phyloP scores from a whole-genome alignment of 53 echinoderm and acorn worm genomes.

The Echinarachnius parma region DNA sequence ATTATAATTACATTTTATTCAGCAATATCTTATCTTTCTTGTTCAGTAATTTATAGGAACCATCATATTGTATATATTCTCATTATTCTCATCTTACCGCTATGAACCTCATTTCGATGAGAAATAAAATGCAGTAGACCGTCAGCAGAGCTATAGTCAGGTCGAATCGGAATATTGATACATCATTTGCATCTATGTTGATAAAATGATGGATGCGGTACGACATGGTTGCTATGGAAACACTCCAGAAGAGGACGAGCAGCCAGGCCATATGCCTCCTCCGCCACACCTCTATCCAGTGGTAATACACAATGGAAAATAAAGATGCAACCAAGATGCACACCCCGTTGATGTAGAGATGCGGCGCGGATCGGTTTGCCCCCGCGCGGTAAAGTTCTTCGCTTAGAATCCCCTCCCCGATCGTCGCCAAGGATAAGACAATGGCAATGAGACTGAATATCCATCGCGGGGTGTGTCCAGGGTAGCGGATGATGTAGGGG shows the following conservation, averaged over 20 bases:
- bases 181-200: not conserved
- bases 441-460: constrained; percentile 10
- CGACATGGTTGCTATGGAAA: constrained; percentile 34
- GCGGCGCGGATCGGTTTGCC: not conserved
- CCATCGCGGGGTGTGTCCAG: constrained; percentile 53
- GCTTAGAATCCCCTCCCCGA: constrained; percentile 48
- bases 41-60: too few relatives aligned
- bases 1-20: too few relatives aligned
- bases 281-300: constrained; percentile 50
- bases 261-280: constrained; percentile 20
- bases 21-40: too few relatives aligned
- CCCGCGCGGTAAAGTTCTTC: constrained; percentile 18
- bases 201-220: constrained; percentile 31
- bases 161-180: constrained; percentile 42
- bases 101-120: constrained; percentile 41
- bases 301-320: constrained; percentile 46
- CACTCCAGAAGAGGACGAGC: constrained; percentile 51
- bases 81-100: too few relatives aligned
- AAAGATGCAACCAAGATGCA: constrained; percentile 39
- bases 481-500: constrained; percentile 40
- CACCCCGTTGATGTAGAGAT: constrained; percentile 11
- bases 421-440: constrained; percentile 11
- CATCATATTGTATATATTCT: too few relatives aligned
- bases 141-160: constrained; percentile 32
- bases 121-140: constrained; percentile 31